Percentiles rank a stretch among this genome's conserved stretches.
Conservation (phyloP, 2,797 vertebrate genomes). For the Leucoraja ocellata region DNA sequence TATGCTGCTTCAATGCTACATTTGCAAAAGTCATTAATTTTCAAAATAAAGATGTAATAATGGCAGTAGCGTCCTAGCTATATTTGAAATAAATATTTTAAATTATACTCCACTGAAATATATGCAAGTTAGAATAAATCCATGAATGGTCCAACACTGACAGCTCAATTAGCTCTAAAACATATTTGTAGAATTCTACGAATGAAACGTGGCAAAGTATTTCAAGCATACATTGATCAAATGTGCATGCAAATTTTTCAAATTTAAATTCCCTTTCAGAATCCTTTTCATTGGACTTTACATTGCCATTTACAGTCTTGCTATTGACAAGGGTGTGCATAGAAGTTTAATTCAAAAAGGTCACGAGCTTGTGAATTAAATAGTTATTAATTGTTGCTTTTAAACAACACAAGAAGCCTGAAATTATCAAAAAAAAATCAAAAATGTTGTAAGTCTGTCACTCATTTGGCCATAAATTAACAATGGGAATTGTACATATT, state of each 20-base stretch:
- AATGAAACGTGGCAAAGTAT: not conserved
- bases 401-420: not conserved
- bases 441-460: not conserved
- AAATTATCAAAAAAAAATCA: not conserved
- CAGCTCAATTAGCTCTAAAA: not conserved
- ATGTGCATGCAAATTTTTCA: not conserved
- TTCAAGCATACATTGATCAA: not conserved
- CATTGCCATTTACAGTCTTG: not conserved
- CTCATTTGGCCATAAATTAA: not conserved
- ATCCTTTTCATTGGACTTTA: not conserved
- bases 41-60: too few species aligned
- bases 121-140: not conserved
- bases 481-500: not conserved
- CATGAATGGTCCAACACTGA: not conserved
- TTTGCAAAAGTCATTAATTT: not conserved
- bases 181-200: not conserved
- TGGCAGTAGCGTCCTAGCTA: not conserved
- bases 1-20: not conserved
- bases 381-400: conserved; percentile 2
- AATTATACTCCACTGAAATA: not conserved
- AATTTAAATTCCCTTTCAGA: not conserved
- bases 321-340: not conserved
- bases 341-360: not conserved
- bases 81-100: not conserved
- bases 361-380: not conserved